phyloP scores from a whole-genome alignment of 2,797 vertebrate species.

The Hapalemur alaotrensis region DNA sequence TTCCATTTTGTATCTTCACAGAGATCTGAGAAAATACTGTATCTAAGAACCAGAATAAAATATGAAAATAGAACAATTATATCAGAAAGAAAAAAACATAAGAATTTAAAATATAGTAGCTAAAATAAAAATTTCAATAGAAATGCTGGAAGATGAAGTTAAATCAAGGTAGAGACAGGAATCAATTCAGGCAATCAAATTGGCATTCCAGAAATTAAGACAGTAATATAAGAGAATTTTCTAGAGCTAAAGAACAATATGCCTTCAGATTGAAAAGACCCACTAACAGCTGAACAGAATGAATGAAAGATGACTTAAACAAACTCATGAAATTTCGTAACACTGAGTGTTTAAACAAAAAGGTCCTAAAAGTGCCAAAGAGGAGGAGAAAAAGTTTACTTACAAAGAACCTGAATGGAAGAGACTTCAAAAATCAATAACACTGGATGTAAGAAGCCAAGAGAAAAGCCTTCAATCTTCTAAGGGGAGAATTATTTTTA shows the following conservation, averaged over 20 bases:
- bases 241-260: neutral
- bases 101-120: neutral
- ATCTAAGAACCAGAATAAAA: neutral
- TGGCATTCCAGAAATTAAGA: neutral
- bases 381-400: neutral
- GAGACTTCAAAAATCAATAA: neutral
- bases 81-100: neutral
- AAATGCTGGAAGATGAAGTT: neutral
- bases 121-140: neutral
- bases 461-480: too few species aligned
- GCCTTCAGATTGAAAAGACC: neutral
- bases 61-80: neutral
- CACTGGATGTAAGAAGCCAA: neutral
- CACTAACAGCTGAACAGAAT: neutral
- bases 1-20: neutral
- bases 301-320: neutral
- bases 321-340: neutral
- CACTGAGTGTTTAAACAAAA: neutral
- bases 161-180: neutral
- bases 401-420: neutral
- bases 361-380: neutral
- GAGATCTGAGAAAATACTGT: neutral
- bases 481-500: neutral
- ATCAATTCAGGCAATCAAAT: neutral
- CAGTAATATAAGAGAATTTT: neutral